Base-by-base conservation (phyloP, 2,797 vertebrate genomes). In the Dicrostonyx torquatus region DNA sequence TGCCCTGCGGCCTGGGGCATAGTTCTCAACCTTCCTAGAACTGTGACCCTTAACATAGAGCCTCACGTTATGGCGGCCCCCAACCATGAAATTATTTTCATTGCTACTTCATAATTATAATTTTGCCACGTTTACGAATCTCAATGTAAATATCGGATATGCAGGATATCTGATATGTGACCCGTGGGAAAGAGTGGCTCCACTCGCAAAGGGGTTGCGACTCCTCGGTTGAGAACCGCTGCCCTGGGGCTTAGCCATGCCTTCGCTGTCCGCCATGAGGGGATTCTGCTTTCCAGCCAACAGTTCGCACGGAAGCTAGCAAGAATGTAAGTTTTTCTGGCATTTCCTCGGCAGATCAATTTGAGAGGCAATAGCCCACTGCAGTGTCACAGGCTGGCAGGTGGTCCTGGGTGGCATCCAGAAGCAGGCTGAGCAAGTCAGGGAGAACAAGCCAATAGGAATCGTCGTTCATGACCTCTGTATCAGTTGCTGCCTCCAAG, bases 171-270 rank as follows among this genome's bases (percentile, higher is more conserved):
- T 43, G 40, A 45, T 45, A 45, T 18, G 58, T 34, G 29, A 34
- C 29, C 40, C 11, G 17, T 64, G 10, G 12, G 29, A 83, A 83
- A 64, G 26, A 29, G 26, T 12, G 3, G 29, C 20, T 83, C 4
- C 3, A 34, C 26, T 29, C 17, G 6, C 58, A 45, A 20, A 45
- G 26, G 5, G 0, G 29, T 45, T 1, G 0, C 4, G 0, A 64
- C 58, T 60, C 55, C 29, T 15, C 31, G 79, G 37, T 31, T 62
- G 58, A 60, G 37, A 62, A 43, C 58, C 11, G 7, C 40, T 62
- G 40, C 17, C 26, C 18, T 34, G 31, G 9, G 70, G 45, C 45
- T 91, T 26, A n/a, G 18, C 14, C 70, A 14, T 48, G 15, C 48
- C 70, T 66, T 72, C 26, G 20, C 15, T n/a, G 31, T 60, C 29